Base-by-base conservation (phyloP, 2,888 invertebrate genomes). In the Melieria omissa region DNA sequence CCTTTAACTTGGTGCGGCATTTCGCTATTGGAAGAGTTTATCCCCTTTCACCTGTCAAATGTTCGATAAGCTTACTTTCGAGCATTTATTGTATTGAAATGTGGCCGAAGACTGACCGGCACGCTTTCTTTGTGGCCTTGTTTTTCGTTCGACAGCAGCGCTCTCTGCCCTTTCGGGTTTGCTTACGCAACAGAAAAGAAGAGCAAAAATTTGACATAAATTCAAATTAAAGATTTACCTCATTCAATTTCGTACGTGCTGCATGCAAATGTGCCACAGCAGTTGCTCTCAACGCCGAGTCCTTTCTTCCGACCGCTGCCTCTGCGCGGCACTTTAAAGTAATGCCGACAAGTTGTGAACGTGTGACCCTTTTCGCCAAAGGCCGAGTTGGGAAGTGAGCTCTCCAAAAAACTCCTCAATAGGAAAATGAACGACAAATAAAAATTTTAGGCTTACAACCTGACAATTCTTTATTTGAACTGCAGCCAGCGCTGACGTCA, bases 181-280 rank as follows among this genome's bases (percentile, higher is more conserved):
- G 52, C 52, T 6, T 12, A 52, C 52, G 52, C 52, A 52, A 9
- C 12, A 52, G 14, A n/a, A 12, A 52, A 29, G 29, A 29, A 29
- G n/a, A 52, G 52, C 29, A 29, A 29, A 29, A 29, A 29, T 29
- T 29, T 29, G 29, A 29, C 14, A 52, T 52, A 52, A 52, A 52
- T 52, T 52, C 52, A 52, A 52, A 52, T 52, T 52, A 52, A 12
- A 52, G 12, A 52, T 14, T 12, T 5, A 8, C 14, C 14, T 52
- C 14, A 12, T 52, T 52, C 52, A 52, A 52, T 52, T 52, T 52
- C 52, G 52, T 52, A 52, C 52, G 52, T 52, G 52, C 14, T 52
- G n/a, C n/a, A 52, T n/a, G 14, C 52, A 52, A 29, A 29, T 29
- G 29, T 29, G 29, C 29, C 29, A 29, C 29, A 29, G 29, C 29